Base-by-base conservation (phyloP, 1,140 invertebrate species). In the Drosophila ohnishii region DNA sequence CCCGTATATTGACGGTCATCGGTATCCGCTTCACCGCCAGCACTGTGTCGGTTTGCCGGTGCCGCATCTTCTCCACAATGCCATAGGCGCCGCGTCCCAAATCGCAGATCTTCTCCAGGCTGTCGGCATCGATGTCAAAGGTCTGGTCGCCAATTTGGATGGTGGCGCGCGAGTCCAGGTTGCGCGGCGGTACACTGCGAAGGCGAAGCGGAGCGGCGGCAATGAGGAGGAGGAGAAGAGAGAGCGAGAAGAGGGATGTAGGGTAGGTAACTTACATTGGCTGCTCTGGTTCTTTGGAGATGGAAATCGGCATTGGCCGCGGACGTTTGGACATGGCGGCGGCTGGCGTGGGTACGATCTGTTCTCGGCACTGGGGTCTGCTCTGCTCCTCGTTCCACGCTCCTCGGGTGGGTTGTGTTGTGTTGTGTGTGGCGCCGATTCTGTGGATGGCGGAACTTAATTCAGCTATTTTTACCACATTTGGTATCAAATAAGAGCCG, bases 21-120 rank as follows among this genome's bases (percentile, higher is more conserved):
- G 97, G 95, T 93, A 99, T 99, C 93, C 98, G 95, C 96, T 99
- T 99, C 0, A 99, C 98, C 75, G 98, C 98, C 95, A 99, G 97
- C 50, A 97, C 95, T 59, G 96, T 97, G 57, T 95, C 94, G 80
- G 96, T 97, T 69, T 95, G 95, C 86, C 95, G 95, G 91, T 99
- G 98, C 60, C 94, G 93, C 97, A 99, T 98, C 93, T 98, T 98
- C 83, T 98, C 97, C 6, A 99, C 98, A 91, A 98, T 95, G 5
- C 98, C 98, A 94, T 99, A 99, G 13, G 98, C 98, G 11, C 98
- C 98, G 75, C 97, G 94, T 5, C 98, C 98, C 69, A 99, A 94
- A 92, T 98, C 96, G 90, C 96, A 96, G 59, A 97, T 95, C 91
- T 95, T 96, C 83, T 96, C 96, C 77, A 97, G 93, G 92, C 97